phyloP scores from a whole-genome alignment of 2,113 vertebrate species.

The Pseudonaja textilis region DNA sequence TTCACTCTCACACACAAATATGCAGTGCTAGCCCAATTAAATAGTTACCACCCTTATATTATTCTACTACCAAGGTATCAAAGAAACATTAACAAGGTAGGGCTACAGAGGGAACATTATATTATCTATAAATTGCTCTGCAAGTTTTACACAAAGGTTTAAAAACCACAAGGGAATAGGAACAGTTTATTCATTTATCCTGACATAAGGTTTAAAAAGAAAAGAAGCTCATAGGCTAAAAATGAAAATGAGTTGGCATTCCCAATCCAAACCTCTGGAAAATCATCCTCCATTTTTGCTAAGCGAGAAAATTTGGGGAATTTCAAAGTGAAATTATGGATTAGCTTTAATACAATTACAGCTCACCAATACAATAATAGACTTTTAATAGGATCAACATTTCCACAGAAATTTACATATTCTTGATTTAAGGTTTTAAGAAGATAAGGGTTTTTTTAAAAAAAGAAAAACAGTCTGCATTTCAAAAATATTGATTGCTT shows the following conservation, averaged over 20 bases:
- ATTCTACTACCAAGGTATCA: neutral
- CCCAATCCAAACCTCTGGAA: neutral
- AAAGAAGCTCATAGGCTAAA: neutral
- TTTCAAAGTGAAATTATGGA: neutral
- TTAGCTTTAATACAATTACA: neutral
- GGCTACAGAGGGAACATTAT: neutral
- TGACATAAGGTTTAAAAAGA: neutral
- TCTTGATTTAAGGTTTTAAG: neutral
- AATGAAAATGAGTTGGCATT: neutral
- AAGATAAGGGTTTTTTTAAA: neutral
- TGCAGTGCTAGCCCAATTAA: neutral
- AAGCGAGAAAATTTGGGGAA: neutral
- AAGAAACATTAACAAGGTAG: neutral
- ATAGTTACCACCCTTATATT: neutral
- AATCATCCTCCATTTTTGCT: neutral
- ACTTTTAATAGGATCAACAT: neutral
- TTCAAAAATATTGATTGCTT: conserved; percentile 1
- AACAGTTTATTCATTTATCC: neutral
- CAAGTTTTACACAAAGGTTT: neutral
- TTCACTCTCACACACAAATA: neutral
- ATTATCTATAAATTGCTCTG: neutral
- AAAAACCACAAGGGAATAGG: neutral
- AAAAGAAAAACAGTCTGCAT: neutral
- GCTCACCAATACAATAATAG: neutral
- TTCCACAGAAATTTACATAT: neutral